These are phyloP conservation scores for Rostratula benghalensis DNA, from an alignment of 2,113 vertebrate species.

Conservation along the genomic window DNA sequence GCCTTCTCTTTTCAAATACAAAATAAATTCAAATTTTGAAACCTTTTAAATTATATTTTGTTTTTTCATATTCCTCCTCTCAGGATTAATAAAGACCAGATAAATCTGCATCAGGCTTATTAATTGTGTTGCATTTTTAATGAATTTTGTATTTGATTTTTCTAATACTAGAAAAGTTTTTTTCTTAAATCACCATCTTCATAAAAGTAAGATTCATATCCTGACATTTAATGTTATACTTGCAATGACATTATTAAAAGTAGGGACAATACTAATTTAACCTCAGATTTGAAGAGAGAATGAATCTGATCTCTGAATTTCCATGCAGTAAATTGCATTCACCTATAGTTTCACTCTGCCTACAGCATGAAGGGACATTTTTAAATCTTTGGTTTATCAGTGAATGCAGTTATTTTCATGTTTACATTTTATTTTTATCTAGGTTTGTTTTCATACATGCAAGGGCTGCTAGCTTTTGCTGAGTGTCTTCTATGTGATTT, in stretches of 20 bases:
- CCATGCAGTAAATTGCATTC: background rate
- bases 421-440: background rate
- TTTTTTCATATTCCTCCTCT: background rate
- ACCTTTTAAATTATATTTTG: background rate
- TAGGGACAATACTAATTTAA: background rate
- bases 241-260: background rate
- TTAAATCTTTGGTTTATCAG: background rate
- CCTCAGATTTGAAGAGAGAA: background rate
- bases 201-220: background rate
- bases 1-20: background rate
- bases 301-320: background rate
- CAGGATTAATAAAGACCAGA: background rate
- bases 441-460: background rate
- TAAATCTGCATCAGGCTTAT: background rate
- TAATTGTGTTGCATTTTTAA: background rate
- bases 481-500: background rate
- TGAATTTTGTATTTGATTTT: background rate
- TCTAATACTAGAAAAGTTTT: background rate
- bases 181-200: background rate
- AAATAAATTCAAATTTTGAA: background rate
- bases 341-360: background rate
- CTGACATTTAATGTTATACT: background rate
- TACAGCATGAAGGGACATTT: background rate
- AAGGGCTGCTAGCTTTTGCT: background rate
- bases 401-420: background rate